These are phyloP conservation scores for Allenopithecus nigroviridis DNA, from an alignment of 2,797 vertebrate species.

Conservation along the genomic window DNA sequence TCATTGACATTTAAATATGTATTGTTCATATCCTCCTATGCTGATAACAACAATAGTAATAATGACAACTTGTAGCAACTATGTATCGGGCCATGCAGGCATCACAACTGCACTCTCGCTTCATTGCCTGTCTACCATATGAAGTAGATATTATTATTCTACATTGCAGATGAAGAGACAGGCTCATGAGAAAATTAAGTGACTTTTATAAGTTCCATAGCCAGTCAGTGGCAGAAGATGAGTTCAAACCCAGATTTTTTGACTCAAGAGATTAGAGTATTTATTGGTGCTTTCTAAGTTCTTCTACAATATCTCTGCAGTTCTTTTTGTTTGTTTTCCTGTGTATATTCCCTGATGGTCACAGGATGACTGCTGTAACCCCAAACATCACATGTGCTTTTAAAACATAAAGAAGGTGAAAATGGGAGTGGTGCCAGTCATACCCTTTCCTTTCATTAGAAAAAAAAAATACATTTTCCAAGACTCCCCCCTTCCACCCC, in stretches of 20 bases:
- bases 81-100: no score
- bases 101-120: background rate
- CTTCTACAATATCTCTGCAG: background rate
- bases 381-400: background rate
- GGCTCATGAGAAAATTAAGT: background rate
- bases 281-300: background rate
- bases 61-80: background rate
- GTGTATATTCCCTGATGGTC: background rate
- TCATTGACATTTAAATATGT: background rate
- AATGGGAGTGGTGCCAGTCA: background rate
- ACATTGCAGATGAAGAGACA: background rate
- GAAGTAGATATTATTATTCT: background rate
- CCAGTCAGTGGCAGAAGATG: background rate
- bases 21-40: background rate
- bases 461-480: background rate
- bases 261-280: background rate
- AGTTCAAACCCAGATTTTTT: background rate
- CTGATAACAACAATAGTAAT: background rate
- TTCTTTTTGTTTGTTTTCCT: background rate
- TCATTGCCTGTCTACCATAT: background rate
- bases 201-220: background rate
- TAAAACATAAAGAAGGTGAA: background rate
- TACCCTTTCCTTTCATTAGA: background rate
- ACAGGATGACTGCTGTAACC: background rate
- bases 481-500: fast-evolving